Conservation (phyloP, 1,140 invertebrate species). For the Lasioglossum baleicum region DNA sequence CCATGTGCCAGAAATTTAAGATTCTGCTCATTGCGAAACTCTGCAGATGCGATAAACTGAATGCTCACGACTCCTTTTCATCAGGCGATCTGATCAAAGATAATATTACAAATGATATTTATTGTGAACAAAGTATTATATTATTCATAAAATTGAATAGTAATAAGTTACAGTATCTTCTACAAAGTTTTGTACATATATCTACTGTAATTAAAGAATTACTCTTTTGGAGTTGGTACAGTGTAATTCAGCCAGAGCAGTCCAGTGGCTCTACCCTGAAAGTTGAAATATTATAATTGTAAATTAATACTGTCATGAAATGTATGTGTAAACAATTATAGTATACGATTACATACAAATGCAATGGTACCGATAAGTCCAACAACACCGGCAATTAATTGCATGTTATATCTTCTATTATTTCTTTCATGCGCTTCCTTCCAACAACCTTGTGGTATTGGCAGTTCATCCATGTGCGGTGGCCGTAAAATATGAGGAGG, state of each 20-base stretch:
- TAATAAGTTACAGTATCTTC: constrained; percentile 25
- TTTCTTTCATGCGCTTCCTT: constrained; percentile 82
- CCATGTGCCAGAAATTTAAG: neutral
- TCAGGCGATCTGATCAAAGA: neutral
- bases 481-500: constrained; percentile 62
- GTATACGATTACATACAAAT: constrained; percentile 79
- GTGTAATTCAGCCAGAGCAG: constrained; percentile 38
- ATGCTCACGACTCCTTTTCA: too few species aligned
- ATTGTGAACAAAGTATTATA: constrained; percentile 36
- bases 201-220: constrained; percentile 19
- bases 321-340: neutral
- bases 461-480: constrained; percentile 86
- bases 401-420: constrained; percentile 85
- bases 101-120: constrained; percentile 24
- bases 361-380: constrained; percentile 81
- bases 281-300: constrained; percentile 16
- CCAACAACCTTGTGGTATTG: constrained; percentile 87
- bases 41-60: too few species aligned
- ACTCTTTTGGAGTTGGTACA: constrained; percentile 27
- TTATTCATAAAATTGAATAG: constrained; percentile 28
- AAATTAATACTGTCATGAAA: neutral
- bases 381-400: constrained; percentile 83
- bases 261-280: constrained; percentile 38
- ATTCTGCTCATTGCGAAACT: too few species aligned
- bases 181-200: constrained; percentile 17